Base-by-base conservation (phyloP, 1,140 invertebrate genomes). In the Panagrolaimus sp. region DNA sequence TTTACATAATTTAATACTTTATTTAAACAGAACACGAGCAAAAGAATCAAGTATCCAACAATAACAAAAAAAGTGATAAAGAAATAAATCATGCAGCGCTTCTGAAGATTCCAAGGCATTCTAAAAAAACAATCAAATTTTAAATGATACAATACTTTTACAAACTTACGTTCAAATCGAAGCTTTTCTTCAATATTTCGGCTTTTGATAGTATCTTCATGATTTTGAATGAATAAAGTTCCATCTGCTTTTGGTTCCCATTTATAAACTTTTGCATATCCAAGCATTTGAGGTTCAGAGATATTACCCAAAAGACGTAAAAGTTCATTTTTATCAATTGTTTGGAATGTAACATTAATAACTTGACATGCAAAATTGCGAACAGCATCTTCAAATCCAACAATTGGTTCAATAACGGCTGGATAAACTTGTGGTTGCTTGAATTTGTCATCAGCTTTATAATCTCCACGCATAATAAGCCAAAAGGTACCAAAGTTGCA, bases 281-380 rank as follows among this genome's bases (percentile, higher is more conserved):
- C 65, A 12, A 24, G 32, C 15, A 32, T 69, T 38, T 71, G 46
- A 24, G 52, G 32, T 15, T 76, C 80, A 71, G 84, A 80, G 67
- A 96, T 88, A 76, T 89, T 89, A 67, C 93, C 94, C 52, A 97
- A 86, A 10, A 96, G 85, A 82, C 91, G 89, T 67, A 89, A 88
- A 12, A 98, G 85, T 70, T 91, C 88, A 63, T 86, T 85, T 81
- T 90, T 90, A 66, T 93, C 89, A 83, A 98, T 94, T 1, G 90
- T 91, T 84, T 98, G 94, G 85, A 94, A 98, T 6, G 95, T 97
- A 48, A 94, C 95, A 71, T 91, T 91, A 26, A 98, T 90, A 43
- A 98, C 94, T 85, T 97, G 94, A 73, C 94, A 97, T 14, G 97
- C 91, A 87, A 96, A 98, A 84, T 96, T 96, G 62, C 94, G 87